Evolutionary conservation across 1,140 invertebrate species (phyloP).

Genomic region (Psix sp.): DNA sequence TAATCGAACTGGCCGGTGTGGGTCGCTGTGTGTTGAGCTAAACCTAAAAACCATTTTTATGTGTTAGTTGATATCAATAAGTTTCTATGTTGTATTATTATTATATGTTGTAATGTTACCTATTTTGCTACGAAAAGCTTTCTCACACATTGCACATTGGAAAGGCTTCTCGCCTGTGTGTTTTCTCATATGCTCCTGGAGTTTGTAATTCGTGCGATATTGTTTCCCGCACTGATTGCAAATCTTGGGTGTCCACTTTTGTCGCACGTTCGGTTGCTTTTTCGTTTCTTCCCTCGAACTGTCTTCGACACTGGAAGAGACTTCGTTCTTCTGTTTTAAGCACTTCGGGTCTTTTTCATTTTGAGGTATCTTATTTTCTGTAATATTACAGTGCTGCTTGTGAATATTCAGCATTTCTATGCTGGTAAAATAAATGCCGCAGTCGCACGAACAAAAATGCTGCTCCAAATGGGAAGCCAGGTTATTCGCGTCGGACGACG

Average conservation of each 20-base stretch:
- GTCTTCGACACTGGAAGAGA: constrained; percentile 35
- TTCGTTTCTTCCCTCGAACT: constrained; percentile 57
- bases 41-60: constrained; percentile 57
- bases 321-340: constrained; percentile 29
- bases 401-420: constrained; percentile 74
- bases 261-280: constrained; percentile 59
- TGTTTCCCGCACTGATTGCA: constrained; percentile 79
- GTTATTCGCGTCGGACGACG: constrained; percentile 72
- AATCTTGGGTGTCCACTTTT: constrained; percentile 77
- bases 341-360: constrained; percentile 35
- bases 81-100: not conserved
- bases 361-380: constrained; percentile 49
- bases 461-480: constrained; percentile 76
- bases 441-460: constrained; percentile 76
- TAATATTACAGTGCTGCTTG: constrained; percentile 68
- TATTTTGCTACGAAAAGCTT: constrained; percentile 83
- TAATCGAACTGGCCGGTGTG: constrained; percentile 83
- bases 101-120: constrained; percentile 56
- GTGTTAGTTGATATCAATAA: not conserved
- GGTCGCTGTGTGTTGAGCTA: constrained; percentile 83
- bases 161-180: constrained; percentile 90
- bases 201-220: constrained; percentile 81
- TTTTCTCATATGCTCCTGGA: constrained; percentile 87
- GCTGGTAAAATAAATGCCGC: constrained; percentile 74
- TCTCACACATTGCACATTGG: constrained; percentile 85